Conservation (phyloP, 2,888 invertebrate genomes). For the Rhaphigaster nebulosa region DNA sequence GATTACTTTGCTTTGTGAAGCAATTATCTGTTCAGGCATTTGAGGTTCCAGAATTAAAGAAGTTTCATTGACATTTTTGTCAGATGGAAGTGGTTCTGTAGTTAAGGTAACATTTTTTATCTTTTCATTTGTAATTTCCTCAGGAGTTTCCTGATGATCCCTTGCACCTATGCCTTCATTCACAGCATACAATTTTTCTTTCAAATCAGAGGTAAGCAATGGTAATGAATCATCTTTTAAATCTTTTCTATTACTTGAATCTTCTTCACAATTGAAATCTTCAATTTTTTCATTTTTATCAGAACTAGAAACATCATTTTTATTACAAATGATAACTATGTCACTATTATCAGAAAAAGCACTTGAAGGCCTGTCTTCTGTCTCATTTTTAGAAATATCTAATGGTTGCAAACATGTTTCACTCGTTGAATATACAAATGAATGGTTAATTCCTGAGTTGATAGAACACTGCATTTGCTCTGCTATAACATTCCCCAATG, state of each 20-base stretch:
- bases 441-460: background rate
- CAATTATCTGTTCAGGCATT: background rate
- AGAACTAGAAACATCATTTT: background rate
- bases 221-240: background rate
- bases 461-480: background rate
- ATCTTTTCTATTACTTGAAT: background rate
- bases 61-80: background rate
- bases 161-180: background rate
- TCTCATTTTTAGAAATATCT: background rate
- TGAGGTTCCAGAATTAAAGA: background rate
- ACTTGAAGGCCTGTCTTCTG: background rate
- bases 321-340: slow-evolving; percentile 21
- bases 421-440: background rate
- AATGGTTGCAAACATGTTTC: background rate
- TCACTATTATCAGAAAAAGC: background rate
- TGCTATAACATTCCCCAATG: background rate
- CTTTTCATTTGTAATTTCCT: background rate
- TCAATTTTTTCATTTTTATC: background rate
- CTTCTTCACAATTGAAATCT: background rate
- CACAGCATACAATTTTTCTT: background rate
- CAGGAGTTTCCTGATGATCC: background rate
- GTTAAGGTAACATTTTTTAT: too few relatives aligned
- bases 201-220: background rate
- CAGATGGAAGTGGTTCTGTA: background rate
- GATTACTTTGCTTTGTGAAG: background rate